Conservation (phyloP, 2,888 invertebrate genomes). For the Mantis religiosa region DNA sequence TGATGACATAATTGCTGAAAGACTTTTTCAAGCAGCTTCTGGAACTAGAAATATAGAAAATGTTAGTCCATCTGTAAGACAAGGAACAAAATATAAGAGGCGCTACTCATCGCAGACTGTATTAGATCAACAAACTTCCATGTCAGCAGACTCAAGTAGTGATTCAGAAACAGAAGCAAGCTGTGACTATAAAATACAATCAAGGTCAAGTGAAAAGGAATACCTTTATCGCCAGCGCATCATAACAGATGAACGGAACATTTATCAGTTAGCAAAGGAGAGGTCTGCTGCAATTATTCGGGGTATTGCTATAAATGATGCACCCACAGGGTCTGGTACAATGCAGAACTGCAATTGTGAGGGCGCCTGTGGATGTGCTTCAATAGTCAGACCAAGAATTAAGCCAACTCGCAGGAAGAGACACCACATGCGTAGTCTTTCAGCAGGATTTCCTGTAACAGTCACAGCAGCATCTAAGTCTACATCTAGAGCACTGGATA, state of each 20-base stretch:
- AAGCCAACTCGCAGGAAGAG: background rate
- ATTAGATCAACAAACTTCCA: background rate
- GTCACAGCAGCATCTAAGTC: background rate
- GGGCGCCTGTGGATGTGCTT: constrained; percentile 41
- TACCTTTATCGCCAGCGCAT: background rate
- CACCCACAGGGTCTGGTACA: background rate
- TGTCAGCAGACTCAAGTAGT: background rate
- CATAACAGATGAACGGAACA: background rate
- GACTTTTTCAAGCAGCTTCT: background rate
- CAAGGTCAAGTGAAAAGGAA: background rate
- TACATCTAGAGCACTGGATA: background rate
- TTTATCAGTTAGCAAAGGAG: background rate
- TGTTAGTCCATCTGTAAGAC: background rate
- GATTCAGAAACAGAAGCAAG: background rate
- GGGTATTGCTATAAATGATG: background rate
- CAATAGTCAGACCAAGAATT: background rate
- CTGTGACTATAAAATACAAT: constrained; percentile 12
- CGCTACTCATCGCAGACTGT: background rate
- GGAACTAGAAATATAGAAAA: background rate
- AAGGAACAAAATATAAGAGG: constrained; percentile 32
- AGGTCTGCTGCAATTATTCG: background rate
- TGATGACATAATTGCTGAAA: background rate
- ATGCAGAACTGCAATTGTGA: constrained; percentile 37
- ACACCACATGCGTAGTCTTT: background rate
- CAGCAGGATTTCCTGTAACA: background rate